Base-by-base conservation (phyloP, 2,113 vertebrate species). In the Lontra canadensis region DNA sequence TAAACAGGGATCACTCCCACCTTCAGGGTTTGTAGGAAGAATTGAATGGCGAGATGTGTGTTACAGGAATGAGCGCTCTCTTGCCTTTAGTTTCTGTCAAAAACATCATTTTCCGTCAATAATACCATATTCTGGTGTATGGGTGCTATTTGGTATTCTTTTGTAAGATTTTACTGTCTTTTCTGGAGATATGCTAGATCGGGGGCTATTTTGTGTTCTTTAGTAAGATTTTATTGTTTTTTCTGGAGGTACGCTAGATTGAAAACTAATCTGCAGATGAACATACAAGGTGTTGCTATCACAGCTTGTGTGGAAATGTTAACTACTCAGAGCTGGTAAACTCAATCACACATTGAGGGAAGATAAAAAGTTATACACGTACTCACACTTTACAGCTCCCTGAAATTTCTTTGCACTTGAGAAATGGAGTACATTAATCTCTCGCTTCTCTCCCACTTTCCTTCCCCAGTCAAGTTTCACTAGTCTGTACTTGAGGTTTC, bases 211-310 rank as follows among this genome's bases (percentile, higher is more conserved):
- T 55, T 88, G 15, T 78, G 42, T 79, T 91, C 87, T 10, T 88
- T 82, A 42, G 34, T 7, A 63, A 36, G 42, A 67, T 74, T 88
- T 92, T 61, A 42, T 61, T 83, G 80, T 36, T 94, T 95, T 90
- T 87, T 39, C 67, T 78, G 49, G 83, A 95, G 90, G 79, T 76
- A 61, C 1, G 6, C 21, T 63, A 23, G 73, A 83, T 55, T 83
- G 93, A 91, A 92, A 96, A 47, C 69, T 39, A 80, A 96, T 85
- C 95, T 97, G 85, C 94, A 94, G 89, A 84, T 76, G 83, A 96
- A 90, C 20, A 1, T 65, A 34, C 69, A 44, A 89, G 69, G 67
- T 69, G 25, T 63, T 86, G 67, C 80, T 85, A 44, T 39, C 67
- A 29, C n/a, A 67, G 61, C 85, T 92, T 63, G 79, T 49, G 76